Evolutionary conservation across 2,113 vertebrate species (phyloP), one percentile per base, ranked within the genome.

Genomic region (Notechis scutatus): DNA sequence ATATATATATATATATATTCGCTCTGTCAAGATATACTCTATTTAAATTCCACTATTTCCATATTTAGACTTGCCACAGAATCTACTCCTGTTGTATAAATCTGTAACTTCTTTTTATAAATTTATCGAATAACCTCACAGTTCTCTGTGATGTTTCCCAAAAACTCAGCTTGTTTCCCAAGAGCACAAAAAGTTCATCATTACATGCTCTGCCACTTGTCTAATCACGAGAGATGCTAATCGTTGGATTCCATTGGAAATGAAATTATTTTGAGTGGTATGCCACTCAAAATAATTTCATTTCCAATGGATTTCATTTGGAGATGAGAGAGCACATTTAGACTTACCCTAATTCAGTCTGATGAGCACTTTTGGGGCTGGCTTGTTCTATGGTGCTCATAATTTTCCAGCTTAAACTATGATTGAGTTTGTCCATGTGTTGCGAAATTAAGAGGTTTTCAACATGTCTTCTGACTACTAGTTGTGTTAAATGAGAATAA

Each of bases 401-500:
- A n/a, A 4, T 69, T 69, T 69, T 4, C 14, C 64, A 69, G 12
- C 64, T 69, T 2, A 69, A 69, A 69, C 29, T 69, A 18, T 69
- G 64, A 5, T 69, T 34, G 29, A 69, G 29, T 69, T 69, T 69
- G 29, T 69, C 64, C 14, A 34, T 34, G 64, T 69, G 14, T 69
- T 69, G 29, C 34, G 64, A 34, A 34, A 18, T 34, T 15, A 69
- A 69, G 29, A n/a, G 14, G 29, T 69, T 69, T 69, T 34, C 29
- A n/a, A n/a, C 61, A 69, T n/a, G 61, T 69, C 61, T 15, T 34
- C 29, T 69, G 64, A 69, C 29, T 6, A 14, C 14, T 34, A 34
- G 14, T 69, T 69, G 14, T 34, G 29, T 69, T 34, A 69, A 69
- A 96, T 92, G 93, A 94, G 94, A 96, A 96, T 94, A 96, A 92